Base-by-base conservation (phyloP, 2,797 vertebrate species). In the Urophycis tenuis region DNA sequence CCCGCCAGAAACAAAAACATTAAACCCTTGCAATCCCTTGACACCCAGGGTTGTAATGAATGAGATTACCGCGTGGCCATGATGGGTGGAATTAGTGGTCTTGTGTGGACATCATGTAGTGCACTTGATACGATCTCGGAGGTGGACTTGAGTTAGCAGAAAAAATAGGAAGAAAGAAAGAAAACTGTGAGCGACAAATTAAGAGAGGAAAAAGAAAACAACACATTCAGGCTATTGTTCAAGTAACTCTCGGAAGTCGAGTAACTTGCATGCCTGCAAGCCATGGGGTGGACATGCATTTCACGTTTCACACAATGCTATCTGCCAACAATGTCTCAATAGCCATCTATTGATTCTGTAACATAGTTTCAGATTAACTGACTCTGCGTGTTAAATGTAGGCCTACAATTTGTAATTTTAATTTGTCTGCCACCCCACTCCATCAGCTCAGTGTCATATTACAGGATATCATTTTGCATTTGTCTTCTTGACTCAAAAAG, bases 301-400 rank as follows among this genome's bases (percentile, higher is more conserved):
- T 85, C 77, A 84, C 74, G 74, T 72, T 64, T 84, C 80, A 82
- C 81, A 80, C 79, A 39, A 83, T 80, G 78, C 81, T 79, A 78
- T 81, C 85, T 85, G 84, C 83, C 85, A 81, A 82, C 83, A 74
- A 77, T 77, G 79, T 80, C 81, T 79, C 79, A 84, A 81, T 82
- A 85, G 77, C 80, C 80, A 72, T 84, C 75, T 77, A 85, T 81
- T 86, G 88, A 88, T 84, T 88, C 81, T 80, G 84, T 82, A 79
- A 79, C 81, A 84, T 81, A 82, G 79, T 84, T 82, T 84, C 82
- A 80, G 82, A 86, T 85, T 77, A 85, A 79, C 75, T 79, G 76
- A 31, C 78, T 81, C 80, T 82, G 34, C 75, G 81, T 74, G 81
- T 80, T 81, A 78, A 87, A 86, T 72, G 75, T 77, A 22, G 45